These are phyloP conservation scores for Serinus canaria DNA, from an alignment of 2,113 vertebrate genomes.

Conservation along the genomic window DNA sequence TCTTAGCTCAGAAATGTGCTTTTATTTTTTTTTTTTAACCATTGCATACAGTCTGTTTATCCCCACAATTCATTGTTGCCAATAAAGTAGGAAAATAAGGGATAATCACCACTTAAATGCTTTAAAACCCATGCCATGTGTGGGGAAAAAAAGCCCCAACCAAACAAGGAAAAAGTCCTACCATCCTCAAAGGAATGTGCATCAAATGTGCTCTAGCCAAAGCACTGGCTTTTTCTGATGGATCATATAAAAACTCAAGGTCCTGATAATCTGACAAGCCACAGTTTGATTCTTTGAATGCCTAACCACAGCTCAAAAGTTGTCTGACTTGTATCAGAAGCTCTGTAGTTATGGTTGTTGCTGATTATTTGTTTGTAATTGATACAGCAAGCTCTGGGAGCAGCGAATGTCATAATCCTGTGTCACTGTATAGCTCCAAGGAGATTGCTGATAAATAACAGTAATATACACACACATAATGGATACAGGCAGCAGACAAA, in stretches of 20 bases:
- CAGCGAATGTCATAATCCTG: neutral
- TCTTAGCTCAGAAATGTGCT: constrained; percentile 41
- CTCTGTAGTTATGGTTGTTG: neutral
- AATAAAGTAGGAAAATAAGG: constrained; percentile 40
- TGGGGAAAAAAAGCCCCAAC: neutral
- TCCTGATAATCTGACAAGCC: neutral
- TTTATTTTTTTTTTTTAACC: neutral
- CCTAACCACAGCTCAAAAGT: neutral
- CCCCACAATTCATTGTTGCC: neutral
- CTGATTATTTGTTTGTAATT: neutral
- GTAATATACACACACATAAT: neutral
- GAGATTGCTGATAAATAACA: constrained; percentile 13
- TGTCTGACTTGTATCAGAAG: neutral
- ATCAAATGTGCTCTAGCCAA: neutral
- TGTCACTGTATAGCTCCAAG: neutral
- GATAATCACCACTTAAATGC: constrained; percentile 48
- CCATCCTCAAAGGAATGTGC: neutral
- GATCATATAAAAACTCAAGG: neutral
- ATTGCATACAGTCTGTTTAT: constrained; percentile 28
- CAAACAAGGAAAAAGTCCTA: neutral
- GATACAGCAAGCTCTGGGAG: neutral
- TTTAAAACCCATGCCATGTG: constrained; percentile 40
- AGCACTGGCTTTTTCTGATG: neutral
- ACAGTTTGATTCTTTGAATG: neutral
- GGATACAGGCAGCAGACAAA: neutral